These are phyloP conservation scores for Neolamprologus brichardi DNA, from an alignment of 2,113 vertebrate genomes.

Conservation along the genomic window DNA sequence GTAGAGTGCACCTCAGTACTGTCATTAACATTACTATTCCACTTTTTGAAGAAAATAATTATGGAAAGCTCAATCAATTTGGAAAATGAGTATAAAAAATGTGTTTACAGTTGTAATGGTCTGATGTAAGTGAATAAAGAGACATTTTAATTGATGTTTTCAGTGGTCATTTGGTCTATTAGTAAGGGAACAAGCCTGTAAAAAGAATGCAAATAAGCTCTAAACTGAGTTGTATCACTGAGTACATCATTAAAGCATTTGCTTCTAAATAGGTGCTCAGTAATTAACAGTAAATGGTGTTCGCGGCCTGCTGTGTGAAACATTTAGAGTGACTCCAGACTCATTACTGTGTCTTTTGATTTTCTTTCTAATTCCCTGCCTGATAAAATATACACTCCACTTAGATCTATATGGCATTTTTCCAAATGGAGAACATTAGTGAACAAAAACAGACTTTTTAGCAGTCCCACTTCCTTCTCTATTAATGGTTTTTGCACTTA, in stretches of 20 bases:
- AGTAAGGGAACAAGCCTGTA: neutral
- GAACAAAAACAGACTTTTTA: slow-evolving; percentile 36
- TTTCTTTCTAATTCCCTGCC: neutral
- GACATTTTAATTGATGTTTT: neutral
- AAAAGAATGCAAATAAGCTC: neutral
- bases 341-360: slow-evolving; percentile 28
- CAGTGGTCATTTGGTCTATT: neutral
- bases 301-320: neutral
- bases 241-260: neutral
- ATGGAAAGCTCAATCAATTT: neutral
- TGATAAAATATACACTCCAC: slow-evolving; percentile 26
- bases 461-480: slow-evolving; percentile 19
- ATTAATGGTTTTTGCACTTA: slow-evolving; percentile 44
- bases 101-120: neutral
- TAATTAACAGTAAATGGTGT: slow-evolving; percentile 23
- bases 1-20: neutral
- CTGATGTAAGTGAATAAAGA: neutral
- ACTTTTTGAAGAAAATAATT: neutral
- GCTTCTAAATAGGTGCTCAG: neutral
- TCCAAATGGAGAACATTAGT: slow-evolving; percentile 34
- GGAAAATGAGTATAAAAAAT: neutral
- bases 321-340: neutral
- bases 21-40: neutral
- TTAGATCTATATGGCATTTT: slow-evolving; percentile 14
- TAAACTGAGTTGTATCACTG: neutral